Base-by-base conservation (phyloP, 2,888 invertebrate genomes). In the Junonia oenone region DNA sequence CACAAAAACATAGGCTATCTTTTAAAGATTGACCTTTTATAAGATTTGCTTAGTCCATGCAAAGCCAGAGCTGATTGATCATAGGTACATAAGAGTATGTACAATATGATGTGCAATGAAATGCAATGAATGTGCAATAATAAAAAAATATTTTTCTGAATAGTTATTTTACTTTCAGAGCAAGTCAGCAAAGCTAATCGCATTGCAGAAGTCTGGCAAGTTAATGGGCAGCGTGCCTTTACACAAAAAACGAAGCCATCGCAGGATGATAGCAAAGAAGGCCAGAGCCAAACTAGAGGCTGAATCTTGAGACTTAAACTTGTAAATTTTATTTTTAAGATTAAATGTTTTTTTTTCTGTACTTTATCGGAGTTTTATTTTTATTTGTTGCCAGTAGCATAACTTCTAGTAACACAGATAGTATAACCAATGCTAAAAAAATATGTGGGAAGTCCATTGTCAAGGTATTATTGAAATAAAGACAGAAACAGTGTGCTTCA, bases 121-220 rank as follows among this genome's bases (percentile, higher is more conserved):
- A n/a, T n/a, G n/a, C n/a, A n/a, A n/a, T n/a, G n/a, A n/a, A n/a
- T n/a, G n/a, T n/a, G n/a, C n/a, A n/a, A n/a, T n/a, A n/a, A n/a
- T n/a, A n/a, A n/a, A n/a, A n/a, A n/a, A n/a, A n/a, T n/a, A n/a
- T n/a, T n/a, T n/a, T n/a, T n/a, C n/a, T n/a, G n/a, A n/a, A n/a
- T n/a, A n/a, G n/a, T n/a, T n/a, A n/a, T n/a, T n/a, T n/a, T 49
- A 1, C 57, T 64, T 65, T 2, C 76, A 91, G 91, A 75, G 83
- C n/a, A 90, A 88, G 64, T 75, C 88, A 14, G 90, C 91, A 0
- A 91, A 91, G 59, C 43, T 91, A 8, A 69, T 81, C 29, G 91
- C 91, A 0, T 60, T 91, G 1, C 86, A 88, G 63, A 88, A 83
- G 55, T 75, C 85, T 0, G 91, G 91, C 0, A 78, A 84, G 48